Conservation (phyloP, 2,797 vertebrate genomes). For the Hylomyscus alleni region DNA sequence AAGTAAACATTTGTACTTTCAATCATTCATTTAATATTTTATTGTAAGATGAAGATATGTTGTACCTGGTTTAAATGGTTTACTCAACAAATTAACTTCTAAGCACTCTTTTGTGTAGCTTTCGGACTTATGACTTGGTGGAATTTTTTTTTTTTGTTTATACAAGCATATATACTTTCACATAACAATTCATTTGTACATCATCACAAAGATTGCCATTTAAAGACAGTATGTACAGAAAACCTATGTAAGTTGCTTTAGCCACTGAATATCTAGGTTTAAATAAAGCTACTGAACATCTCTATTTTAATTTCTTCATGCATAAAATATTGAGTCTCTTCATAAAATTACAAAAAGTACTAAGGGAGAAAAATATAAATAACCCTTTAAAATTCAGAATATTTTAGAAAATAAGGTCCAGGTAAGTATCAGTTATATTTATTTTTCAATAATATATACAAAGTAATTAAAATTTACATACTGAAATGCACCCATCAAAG, state of each 20-base stretch:
- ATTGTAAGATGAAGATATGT: neutral
- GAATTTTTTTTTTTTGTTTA: neutral
- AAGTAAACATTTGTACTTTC: neutral
- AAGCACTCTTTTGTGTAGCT: neutral
- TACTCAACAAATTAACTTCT: conserved; percentile 27
- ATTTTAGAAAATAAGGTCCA: neutral
- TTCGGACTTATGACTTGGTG: neutral
- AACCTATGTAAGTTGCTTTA: neutral
- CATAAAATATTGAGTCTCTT: neutral
- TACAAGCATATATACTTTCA: neutral
- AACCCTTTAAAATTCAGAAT: neutral
- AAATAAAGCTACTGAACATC: neutral
- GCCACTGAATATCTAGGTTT: neutral
- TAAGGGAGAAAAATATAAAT: neutral
- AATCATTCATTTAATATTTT: neutral
- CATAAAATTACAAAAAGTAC: neutral
- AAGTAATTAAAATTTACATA: conserved; percentile 2
- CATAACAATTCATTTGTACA: neutral
- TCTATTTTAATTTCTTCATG: neutral
- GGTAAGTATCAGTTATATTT: neutral
- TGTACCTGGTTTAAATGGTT: neutral
- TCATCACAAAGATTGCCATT: neutral
- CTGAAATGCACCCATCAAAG: neutral
- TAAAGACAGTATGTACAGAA: neutral
- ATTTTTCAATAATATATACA: conserved; percentile 7